Evolutionary conservation across 2,113 vertebrate genomes (phyloP).

Genomic region (Blennius ocellaris): DNA sequence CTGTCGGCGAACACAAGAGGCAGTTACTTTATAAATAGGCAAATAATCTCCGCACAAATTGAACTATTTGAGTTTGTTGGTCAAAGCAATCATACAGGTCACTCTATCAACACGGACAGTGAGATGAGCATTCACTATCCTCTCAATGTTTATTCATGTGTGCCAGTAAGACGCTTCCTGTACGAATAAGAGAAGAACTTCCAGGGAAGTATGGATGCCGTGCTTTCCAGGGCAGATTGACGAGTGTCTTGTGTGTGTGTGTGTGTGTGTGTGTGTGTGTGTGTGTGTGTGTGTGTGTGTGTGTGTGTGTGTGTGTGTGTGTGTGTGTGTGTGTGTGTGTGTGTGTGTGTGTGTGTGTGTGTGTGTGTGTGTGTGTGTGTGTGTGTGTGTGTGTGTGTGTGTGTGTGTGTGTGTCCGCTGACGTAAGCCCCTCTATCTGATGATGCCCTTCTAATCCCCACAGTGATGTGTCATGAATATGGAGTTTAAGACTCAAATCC

Average conservation of each 20-base stretch:
- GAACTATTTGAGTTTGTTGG: constrained; percentile 29
- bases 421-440: constrained; percentile 85
- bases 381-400: constrained; percentile 22
- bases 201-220: constrained; percentile 50
- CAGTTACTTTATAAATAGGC: constrained; percentile 33
- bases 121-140: not conserved
- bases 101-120: not conserved
- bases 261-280: constrained; percentile 23
- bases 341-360: constrained; percentile 33
- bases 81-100: constrained; percentile 26
- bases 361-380: constrained; percentile 31
- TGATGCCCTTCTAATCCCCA: constrained; percentile 88
- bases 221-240: constrained; percentile 48
- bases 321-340: constrained; percentile 33
- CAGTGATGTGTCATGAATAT: constrained; percentile 91
- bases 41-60: constrained; percentile 52
- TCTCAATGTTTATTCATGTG: constrained; percentile 15
- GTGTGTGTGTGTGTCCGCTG: constrained; percentile 54
- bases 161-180: constrained; percentile 4
- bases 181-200: constrained; percentile 49
- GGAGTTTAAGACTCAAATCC: constrained; percentile 89
- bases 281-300: constrained; percentile 37
- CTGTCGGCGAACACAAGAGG: constrained; percentile 1
- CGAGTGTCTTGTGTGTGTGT: constrained; percentile 14
- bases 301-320: constrained; percentile 27